Conservation (phyloP, 2,888 invertebrate genomes). For the Dryomyza anilis region DNA sequence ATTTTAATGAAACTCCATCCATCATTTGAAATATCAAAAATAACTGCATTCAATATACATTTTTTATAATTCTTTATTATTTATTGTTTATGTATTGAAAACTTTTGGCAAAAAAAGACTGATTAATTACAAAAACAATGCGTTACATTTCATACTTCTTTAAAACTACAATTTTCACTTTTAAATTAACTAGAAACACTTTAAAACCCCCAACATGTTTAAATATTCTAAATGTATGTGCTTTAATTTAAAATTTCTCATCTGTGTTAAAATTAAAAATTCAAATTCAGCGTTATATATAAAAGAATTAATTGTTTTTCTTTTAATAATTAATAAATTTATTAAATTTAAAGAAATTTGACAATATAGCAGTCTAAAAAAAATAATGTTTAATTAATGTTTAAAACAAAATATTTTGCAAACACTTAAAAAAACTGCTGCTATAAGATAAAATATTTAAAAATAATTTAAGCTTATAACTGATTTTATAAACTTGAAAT, state of each 20-base stretch:
- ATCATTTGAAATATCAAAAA: no score
- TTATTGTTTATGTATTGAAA: conserved; percentile 1
- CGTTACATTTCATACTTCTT: no score
- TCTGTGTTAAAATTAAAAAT: not conserved
- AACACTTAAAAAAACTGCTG: not conserved
- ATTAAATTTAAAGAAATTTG: conserved; percentile 27
- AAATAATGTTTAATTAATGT: not conserved
- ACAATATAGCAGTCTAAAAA: conserved; percentile 35
- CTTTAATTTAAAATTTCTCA: not conserved
- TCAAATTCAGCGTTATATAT: not conserved
- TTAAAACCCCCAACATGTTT: not conserved
- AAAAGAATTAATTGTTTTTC: not conserved
- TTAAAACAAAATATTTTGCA: not conserved
- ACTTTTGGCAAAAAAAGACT: conserved; percentile 28
- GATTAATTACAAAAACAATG: conserved; percentile 17
- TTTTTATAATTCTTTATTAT: no score
- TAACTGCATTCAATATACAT: no score
- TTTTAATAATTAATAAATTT: not conserved
- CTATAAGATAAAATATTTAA: not conserved
- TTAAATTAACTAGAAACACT: not conserved
- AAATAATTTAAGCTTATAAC: not conserved
- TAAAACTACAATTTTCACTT: not conserved
- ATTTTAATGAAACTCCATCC: no score
- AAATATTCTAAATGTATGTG: not conserved
- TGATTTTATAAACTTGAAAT: not conserved